Evolutionary conservation across 2,888 invertebrate species (phyloP).

Genomic region (Euplexia lucipara): DNA sequence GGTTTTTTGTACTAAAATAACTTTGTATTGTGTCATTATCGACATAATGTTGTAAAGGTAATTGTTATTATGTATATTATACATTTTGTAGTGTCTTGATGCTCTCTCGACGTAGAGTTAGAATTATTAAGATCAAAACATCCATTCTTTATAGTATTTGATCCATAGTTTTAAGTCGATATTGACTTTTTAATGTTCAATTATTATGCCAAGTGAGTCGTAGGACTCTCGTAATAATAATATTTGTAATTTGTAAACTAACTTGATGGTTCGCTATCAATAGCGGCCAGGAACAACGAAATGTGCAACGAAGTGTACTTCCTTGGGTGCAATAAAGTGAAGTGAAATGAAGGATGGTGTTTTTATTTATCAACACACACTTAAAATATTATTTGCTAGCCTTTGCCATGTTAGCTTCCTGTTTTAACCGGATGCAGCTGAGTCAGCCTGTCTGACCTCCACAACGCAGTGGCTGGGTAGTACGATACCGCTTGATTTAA

Average conservation of each 20-base stretch:
- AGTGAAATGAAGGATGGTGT: conserved; percentile 74
- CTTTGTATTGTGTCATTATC: conserved; percentile 60
- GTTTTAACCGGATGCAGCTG: no score
- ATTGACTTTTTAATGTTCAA: conserved; percentile 61
- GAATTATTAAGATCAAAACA: conserved; percentile 52
- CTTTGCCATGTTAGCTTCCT: no score
- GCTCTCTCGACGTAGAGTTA: conserved; percentile 62
- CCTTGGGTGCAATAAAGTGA: conserved; percentile 90
- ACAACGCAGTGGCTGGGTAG: no score
- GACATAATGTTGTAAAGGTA: conserved; percentile 60
- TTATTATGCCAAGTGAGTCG: conserved; percentile 53
- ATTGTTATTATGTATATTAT: conserved; percentile 71
- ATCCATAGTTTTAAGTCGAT: conserved; percentile 61
- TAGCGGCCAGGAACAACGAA: conserved; percentile 79
- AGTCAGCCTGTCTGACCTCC: no score
- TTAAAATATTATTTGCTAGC: no score
- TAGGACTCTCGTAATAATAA: conserved; percentile 59
- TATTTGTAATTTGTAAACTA: conserved; percentile 66
- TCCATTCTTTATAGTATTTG: conserved; percentile 51
- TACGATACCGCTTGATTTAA: no score
- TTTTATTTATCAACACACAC: conserved; percentile 61
- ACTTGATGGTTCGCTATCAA: conserved; percentile 65
- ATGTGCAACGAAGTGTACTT: conserved; percentile 89
- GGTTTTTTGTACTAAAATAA: conserved; percentile 74
- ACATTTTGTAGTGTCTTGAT: conserved; percentile 69